These are phyloP conservation scores for Notoglanidium macrostoma DNA, from an alignment of 2,797 vertebrate genomes.

Conservation along the genomic window DNA sequence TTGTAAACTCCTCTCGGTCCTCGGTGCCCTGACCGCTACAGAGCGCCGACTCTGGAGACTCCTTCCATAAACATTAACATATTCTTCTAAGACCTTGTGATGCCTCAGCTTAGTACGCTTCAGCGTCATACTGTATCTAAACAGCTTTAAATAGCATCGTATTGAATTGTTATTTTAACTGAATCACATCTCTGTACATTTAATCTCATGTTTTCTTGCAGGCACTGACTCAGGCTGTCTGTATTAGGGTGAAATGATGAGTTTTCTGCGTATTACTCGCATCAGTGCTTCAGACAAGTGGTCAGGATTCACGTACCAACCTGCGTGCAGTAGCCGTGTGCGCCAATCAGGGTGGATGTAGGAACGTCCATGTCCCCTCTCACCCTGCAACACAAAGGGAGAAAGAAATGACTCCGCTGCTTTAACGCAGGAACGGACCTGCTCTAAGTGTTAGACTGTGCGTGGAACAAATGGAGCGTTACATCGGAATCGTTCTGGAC, in stretches of 20 bases:
- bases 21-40: not conserved
- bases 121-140: not conserved
- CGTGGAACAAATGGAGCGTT: conserved; percentile 39
- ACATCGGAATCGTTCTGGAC: conserved; percentile 85
- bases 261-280: not conserved
- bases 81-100: not conserved
- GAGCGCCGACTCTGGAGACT: not conserved
- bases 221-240: not conserved
- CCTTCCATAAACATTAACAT: not conserved
- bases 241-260: not conserved
- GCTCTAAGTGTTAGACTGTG: not conserved
- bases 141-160: not conserved
- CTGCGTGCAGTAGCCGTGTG: conserved; percentile 95
- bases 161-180: not conserved
- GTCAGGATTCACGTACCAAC: conserved; percentile 64
- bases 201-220: no score
- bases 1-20: no score
- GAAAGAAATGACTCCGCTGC: not conserved
- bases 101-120: not conserved
- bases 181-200: not conserved
- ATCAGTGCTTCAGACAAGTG: not conserved
- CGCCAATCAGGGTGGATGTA: conserved; percentile 84
- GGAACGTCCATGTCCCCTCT: conserved; percentile 87
- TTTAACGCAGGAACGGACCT: not conserved
- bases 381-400: conserved; percentile 72